These are phyloP conservation scores for Chymomyza fuscimana DNA, from an alignment of 2,888 invertebrate species.

Conservation along the genomic window DNA sequence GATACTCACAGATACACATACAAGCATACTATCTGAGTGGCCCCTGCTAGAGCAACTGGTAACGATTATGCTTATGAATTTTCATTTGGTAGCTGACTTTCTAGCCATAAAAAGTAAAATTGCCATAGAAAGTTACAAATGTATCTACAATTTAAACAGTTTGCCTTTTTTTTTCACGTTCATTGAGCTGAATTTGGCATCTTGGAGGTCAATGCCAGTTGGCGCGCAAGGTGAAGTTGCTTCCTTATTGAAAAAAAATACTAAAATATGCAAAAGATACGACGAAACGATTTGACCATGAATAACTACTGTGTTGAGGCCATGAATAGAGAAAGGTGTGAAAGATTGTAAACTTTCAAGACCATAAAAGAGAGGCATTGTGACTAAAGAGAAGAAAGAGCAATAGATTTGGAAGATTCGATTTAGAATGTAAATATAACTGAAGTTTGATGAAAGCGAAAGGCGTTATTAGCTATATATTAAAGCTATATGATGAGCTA, in stretches of 20 bases:
- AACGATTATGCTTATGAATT: slow-evolving; percentile 8
- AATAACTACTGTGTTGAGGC: not conserved
- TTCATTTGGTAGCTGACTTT: slow-evolving; percentile 42
- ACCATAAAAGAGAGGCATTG: no score
- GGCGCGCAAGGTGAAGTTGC: not conserved
- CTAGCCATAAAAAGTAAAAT: slow-evolving; percentile 52
- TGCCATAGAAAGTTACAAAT: slow-evolving; percentile 5
- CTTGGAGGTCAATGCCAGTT: slow-evolving; percentile 35
- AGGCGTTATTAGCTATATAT: no score
- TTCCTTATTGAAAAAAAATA: slow-evolving; percentile 23
- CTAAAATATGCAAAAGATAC: not conserved
- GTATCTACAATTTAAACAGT: not conserved
- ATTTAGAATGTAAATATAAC: no score
- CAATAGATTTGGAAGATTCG: no score
- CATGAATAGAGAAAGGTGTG: not conserved
- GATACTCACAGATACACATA: not conserved
- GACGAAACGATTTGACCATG: not conserved
- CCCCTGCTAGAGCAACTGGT: not conserved
- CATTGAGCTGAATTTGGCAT: slow-evolving; percentile 35
- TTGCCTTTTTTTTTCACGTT: not conserved
- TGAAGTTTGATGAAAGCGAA: no score
- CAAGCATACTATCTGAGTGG: not conserved
- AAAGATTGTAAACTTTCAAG: not conserved
- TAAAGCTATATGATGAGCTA: no score
- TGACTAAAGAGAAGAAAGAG: no score